phyloP scores from a whole-genome alignment of 2,888 invertebrate species.

The Ctena decussata region DNA sequence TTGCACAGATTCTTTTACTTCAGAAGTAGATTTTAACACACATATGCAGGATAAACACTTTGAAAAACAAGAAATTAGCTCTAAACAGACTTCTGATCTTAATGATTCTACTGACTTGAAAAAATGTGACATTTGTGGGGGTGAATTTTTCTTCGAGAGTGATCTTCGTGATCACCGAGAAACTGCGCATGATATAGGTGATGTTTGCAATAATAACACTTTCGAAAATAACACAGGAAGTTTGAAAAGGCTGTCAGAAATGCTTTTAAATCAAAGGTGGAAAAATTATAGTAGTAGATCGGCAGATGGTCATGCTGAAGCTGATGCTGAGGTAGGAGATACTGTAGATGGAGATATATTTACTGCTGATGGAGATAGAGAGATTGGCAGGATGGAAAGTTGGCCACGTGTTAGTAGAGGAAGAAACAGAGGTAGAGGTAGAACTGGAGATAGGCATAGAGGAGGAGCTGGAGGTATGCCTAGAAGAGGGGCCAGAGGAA shows the following conservation, averaged over 20 bases:
- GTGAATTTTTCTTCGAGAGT: not conserved
- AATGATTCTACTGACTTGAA: not conserved
- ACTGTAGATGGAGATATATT: too few species aligned
- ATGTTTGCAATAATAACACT: not conserved
- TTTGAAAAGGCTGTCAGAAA: not conserved
- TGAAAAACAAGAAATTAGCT: not conserved
- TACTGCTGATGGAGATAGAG: too few species aligned
- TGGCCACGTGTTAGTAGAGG: not conserved
- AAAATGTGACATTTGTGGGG: not conserved
- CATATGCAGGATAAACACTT: not conserved
- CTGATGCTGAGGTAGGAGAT: too few species aligned
- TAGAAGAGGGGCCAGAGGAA: not conserved
- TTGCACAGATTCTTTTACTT: not conserved
- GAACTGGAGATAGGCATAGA: not conserved
- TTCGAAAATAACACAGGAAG: not conserved
- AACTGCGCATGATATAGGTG: not conserved
- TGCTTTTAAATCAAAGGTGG: too few species aligned
- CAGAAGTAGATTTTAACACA: not conserved
- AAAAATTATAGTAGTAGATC: too few species aligned
- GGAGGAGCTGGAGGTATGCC: not conserved
- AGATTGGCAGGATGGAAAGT: too few species aligned
- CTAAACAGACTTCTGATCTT: not conserved
- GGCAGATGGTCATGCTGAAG: too few species aligned
- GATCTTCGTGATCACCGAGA: not conserved
- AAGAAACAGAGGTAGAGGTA: not conserved